Conservation (phyloP, 2,113 vertebrate species). For the Sardina pilchardus region DNA sequence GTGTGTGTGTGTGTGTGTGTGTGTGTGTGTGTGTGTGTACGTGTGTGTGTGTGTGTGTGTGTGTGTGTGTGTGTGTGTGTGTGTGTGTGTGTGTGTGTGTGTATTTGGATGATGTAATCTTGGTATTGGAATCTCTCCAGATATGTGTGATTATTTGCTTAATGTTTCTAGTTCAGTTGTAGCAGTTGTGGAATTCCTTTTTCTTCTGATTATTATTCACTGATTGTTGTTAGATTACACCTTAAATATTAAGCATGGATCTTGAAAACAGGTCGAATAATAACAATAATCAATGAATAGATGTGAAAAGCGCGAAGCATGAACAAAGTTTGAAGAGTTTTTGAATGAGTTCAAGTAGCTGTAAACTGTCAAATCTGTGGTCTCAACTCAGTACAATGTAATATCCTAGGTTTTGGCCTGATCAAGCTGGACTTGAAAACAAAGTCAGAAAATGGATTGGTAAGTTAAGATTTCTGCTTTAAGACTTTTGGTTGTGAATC, state of each 20-base stretch:
- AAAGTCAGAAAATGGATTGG: conserved; percentile 95
- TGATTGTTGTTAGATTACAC: no score
- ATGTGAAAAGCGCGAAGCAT: background rate
- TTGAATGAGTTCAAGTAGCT: background rate
- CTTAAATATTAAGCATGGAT: no score
- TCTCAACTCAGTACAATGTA: background rate
- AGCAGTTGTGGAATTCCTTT: background rate
- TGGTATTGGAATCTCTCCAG: background rate
- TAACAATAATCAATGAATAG: no score
- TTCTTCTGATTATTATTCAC: no score
- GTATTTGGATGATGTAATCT: background rate
- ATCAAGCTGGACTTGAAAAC: conserved; percentile 98
- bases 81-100: background rate
- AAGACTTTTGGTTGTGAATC: background rate
- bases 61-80: background rate
- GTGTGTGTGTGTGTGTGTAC: background rate
- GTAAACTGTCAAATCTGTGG: background rate
- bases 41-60: background rate
- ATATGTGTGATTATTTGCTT: background rate
- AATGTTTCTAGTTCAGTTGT: background rate
- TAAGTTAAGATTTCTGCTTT: conserved; percentile 68
- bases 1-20: background rate
- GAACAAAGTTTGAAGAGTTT: background rate
- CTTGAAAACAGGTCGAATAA: no score
- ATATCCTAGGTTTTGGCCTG: conserved; percentile 88